Evolutionary conservation across 2,797 vertebrate species (phyloP), one percentile per base, ranked within the genome.

Genomic region (Neosilurus mollespiculum): DNA sequence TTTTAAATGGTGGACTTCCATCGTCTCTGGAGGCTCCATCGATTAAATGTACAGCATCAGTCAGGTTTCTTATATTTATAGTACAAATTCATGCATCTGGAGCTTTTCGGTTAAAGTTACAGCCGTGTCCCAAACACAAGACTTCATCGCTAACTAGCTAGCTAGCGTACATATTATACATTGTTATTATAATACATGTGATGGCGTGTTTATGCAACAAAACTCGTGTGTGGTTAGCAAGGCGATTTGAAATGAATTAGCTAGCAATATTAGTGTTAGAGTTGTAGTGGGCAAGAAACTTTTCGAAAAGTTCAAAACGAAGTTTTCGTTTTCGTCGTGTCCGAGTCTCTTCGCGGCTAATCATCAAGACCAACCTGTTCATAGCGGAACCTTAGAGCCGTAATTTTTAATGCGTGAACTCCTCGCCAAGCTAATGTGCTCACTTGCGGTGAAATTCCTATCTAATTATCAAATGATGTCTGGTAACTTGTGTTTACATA

Each of bases 71-170:
- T 30, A 34, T 58, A 58, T 59, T 34, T 15, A 62, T 18, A 49
- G 58, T 24, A 62, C 34, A 78, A 14, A 10, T 62, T 62, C 59
- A 62, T 62, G 58, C 75, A 62, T 62, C 34, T 24, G 59, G 75
- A 49, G 22, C 37, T 16, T 61, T 77, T 24, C 8, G 10, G 1
- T 9, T 59, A 61, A 61, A 0, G 51, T 43, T 16, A 56, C 7
- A 9, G 26, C 2, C 26, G 0, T 58, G 53, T 75, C 56, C 58
- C 20, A 62, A 77, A 62, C 30, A 77, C 34, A 37, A 24, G 59
- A 15, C 30, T 77, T 77, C 12, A 75, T n/a, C 73, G n/a, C 54
- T 62, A 78, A 34, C 30, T 78, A 49, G n/a, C 54, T 62, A 78
- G 58, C 30, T 78, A 49, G 58, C 10, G 58, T 24, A n/a, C 9